Evolutionary conservation across 2,113 vertebrate genomes (phyloP).

Genomic region (Phainopepla nitens): DNA sequence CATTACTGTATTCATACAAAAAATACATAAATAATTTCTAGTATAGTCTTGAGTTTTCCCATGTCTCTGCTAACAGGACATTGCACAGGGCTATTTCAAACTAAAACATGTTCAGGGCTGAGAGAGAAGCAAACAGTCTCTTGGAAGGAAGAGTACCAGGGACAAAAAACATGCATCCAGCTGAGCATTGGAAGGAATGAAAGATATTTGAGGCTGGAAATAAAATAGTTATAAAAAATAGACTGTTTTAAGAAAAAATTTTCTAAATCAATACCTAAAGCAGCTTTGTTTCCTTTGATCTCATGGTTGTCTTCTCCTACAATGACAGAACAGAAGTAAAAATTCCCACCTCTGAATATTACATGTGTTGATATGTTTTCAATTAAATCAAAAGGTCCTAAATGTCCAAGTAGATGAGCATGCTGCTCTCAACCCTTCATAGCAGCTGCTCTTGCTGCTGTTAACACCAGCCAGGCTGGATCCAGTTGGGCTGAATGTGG

Average conservation of each 20-base stretch:
- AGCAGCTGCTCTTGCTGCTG: background rate
- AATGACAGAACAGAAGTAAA: background rate
- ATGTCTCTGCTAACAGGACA: background rate
- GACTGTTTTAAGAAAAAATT: background rate
- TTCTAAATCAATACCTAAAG: background rate
- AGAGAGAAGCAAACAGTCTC: background rate
- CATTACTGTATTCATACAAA: background rate
- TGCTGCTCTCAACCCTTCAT: fast-evolving
- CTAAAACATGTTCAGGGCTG: background rate
- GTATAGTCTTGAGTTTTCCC: background rate
- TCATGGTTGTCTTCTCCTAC: background rate
- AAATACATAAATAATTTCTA: background rate
- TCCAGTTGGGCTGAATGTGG: background rate
- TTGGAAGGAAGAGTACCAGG: background rate
- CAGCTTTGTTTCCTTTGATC: background rate
- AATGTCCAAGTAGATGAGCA: background rate
- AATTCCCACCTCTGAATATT: background rate
- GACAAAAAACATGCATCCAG: background rate
- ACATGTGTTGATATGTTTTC: background rate
- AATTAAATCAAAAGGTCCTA: background rate
- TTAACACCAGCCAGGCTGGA: background rate
- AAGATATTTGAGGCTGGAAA: background rate
- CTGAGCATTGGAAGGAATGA: background rate
- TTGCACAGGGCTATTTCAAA: background rate
- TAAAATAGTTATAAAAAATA: background rate